Evolutionary conservation across 1,140 invertebrate species (phyloP), one percentile per base, ranked within the genome.

Genomic region (Neelides sp.): DNA sequence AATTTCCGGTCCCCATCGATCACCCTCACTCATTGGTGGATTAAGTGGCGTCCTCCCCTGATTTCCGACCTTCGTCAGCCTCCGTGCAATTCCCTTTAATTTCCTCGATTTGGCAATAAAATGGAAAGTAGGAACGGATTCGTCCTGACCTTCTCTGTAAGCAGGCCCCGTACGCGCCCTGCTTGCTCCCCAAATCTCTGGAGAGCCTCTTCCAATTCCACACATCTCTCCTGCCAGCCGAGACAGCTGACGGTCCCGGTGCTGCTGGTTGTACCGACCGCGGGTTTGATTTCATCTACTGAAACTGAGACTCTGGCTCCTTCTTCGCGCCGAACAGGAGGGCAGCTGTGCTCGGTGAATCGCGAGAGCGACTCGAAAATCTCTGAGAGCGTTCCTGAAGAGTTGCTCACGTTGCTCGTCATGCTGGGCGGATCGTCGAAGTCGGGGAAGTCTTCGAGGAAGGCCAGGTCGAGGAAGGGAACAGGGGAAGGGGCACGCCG

Each of bases 111-210:
- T 34, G 30, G 8, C 30, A 34, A 10, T 34, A 34, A 34, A 34
- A 34, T 34, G 30, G 8, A 15, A 8, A 10, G 8, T 10, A 15
- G 30, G 15, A 15, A 15, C 8, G 30, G 30, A 34, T n/a, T n/a
- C n/a, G n/a, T 54, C 15, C 56, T 55, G 46, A 71, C 70, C 67
- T 71, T 71, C 52, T 69, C 66, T 52, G 65, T 63, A 17, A 71
- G 64, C 4, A 68, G 61, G 37, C 64, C 63, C 48, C 69, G 55
- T 34, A 71, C 68, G 45, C 66, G 66, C 32, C 63, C 61, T 10
- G 69, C 68, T 45, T 71, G 69, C 44, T 66, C 62, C 30, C 67
- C 59, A 53, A 71, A 71, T 47, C 64, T 63, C 46, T 68, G 64
- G 27, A 71, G 59, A 17, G 69, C 68, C n/a, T 64, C 50, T 52